phyloP scores from a whole-genome alignment of 2,113 vertebrate genomes.

The Eptesicus fuscus region DNA sequence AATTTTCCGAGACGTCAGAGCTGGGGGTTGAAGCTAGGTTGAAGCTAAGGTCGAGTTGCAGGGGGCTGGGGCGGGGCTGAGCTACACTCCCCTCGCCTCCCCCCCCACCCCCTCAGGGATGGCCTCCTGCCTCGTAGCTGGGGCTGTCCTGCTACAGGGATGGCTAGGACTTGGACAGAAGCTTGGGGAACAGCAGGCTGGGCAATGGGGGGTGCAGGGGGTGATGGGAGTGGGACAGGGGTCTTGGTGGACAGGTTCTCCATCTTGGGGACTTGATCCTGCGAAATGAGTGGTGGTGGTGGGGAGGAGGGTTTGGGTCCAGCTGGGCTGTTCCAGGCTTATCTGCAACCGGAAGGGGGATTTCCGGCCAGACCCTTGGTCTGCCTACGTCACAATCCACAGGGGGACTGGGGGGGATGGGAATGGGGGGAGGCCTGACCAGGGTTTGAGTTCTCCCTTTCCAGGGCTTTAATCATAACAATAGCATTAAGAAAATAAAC shows the following conservation, averaged over 20 bases:
- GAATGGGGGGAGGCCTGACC: not conserved
- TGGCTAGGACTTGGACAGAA: not conserved
- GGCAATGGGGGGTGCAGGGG: not conserved
- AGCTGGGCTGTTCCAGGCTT: slow-evolving; percentile 38
- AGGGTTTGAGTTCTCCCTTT: not conserved
- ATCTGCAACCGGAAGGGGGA: slow-evolving; percentile 70
- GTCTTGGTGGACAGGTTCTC: not conserved
- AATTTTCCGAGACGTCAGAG: slow-evolving; percentile 75
- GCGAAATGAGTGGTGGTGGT: not conserved
- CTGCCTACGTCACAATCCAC: slow-evolving; percentile 54
- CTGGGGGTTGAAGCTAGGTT: slow-evolving; percentile 30
- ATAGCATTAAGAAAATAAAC: not conserved
- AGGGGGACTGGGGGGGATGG: not conserved
- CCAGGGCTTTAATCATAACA: not conserved
- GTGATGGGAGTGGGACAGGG: not conserved
- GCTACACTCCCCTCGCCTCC: not conserved
- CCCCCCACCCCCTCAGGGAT: not conserved
- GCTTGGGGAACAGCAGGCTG: not conserved
- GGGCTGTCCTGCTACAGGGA: not conserved
- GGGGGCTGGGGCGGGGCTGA: slow-evolving; percentile 42
- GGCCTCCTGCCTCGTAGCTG: not conserved
- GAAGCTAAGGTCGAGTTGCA: slow-evolving; percentile 64
- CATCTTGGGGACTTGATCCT: slow-evolving; percentile 37
- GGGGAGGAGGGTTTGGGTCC: slow-evolving; percentile 47
- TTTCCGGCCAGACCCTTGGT: slow-evolving; percentile 68